Percentiles rank a stretch among this genome's conserved stretches.
These are phyloP conservation scores for Nothocercus nigrocapillus DNA, from an alignment of 2,113 vertebrate species.

Conservation along the genomic window DNA sequence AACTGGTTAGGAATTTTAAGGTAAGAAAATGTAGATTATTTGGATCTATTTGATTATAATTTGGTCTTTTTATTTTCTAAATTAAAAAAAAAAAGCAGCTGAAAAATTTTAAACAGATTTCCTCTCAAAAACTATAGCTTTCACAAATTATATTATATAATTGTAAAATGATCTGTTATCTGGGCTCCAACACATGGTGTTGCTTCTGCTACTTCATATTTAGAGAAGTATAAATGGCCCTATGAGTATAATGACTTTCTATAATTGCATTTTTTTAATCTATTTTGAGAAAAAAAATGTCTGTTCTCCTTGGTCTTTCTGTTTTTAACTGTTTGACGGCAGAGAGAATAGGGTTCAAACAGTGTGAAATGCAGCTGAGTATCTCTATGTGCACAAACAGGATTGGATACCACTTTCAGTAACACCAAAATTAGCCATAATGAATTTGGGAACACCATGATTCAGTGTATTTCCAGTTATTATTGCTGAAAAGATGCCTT, in stretches of 20 bases:
- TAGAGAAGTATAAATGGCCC: constrained; percentile 39
- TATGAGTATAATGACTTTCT: constrained; percentile 34
- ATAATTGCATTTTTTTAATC: constrained; percentile 58
- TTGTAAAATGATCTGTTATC: neutral
- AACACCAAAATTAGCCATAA: neutral
- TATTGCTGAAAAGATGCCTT: constrained; percentile 23
- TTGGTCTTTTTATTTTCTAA: neutral
- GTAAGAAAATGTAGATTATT: neutral
- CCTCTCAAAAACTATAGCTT: neutral
- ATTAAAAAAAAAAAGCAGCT: neutral
- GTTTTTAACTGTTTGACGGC: constrained; percentile 39
- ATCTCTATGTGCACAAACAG: neutral
- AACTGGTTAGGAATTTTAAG: neutral
- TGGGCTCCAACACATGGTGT: neutral
- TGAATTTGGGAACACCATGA: neutral
- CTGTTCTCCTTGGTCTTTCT: constrained; percentile 48
- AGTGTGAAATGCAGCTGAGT: neutral
- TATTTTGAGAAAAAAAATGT: neutral
- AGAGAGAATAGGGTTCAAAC: constrained; percentile 28
- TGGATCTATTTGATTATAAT: neutral
- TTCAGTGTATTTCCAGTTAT: constrained; percentile 37
- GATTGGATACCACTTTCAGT: neutral
- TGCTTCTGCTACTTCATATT: neutral
- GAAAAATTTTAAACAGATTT: constrained; percentile 2
- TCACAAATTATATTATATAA: neutral